A percentile compares a stretch with the other conserved stretches of the same genome.
Conservation (phyloP, 2,888 invertebrate genomes). For the Bugula neritina region DNA sequence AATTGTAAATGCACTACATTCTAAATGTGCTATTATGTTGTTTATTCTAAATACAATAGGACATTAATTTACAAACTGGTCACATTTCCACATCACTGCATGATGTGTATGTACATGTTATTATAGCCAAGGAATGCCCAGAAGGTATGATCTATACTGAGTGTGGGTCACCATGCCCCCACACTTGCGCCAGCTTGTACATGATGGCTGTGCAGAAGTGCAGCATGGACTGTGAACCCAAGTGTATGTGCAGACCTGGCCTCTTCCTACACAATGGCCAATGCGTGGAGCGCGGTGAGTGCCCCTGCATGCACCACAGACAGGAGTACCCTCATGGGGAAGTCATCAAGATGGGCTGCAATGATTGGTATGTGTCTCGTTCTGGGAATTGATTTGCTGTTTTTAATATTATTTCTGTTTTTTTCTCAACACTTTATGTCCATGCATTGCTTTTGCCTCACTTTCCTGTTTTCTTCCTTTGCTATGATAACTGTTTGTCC, state of each 20-base stretch:
- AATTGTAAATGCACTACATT: too few species aligned
- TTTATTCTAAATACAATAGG: too few species aligned
- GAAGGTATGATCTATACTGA: slow-evolving; percentile 31
- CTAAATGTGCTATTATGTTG: too few species aligned
- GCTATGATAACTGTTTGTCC: too few species aligned
- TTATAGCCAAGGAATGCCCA: slow-evolving; percentile 32
- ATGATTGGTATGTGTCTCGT: slow-evolving; percentile 37
- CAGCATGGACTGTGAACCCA: slow-evolving; percentile 66
- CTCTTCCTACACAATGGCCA: slow-evolving; percentile 56
- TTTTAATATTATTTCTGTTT: too few species aligned
- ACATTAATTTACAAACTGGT: too few species aligned
- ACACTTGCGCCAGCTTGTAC: slow-evolving; percentile 30
- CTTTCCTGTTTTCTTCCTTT: too few species aligned
- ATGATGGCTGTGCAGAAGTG: slow-evolving; percentile 30
- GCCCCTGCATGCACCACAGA: slow-evolving; percentile 38
- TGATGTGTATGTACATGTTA: too few species aligned
- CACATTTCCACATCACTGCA: too few species aligned
- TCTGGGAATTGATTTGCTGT: too few species aligned
- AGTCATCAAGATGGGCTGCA: slow-evolving; percentile 37
- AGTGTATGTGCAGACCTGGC: slow-evolving; percentile 78
- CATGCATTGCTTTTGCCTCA: too few species aligned
- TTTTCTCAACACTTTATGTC: too few species aligned
- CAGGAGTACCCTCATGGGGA: slow-evolving; percentile 34
- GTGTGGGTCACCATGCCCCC: slow-evolving; percentile 31
- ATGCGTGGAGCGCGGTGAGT: slow-evolving; percentile 36